A percentile compares a stretch with the other conserved stretches of the same genome.
Evolutionary conservation across 1,140 invertebrate species (phyloP).

Genomic region (Zaprionus africanus): DNA sequence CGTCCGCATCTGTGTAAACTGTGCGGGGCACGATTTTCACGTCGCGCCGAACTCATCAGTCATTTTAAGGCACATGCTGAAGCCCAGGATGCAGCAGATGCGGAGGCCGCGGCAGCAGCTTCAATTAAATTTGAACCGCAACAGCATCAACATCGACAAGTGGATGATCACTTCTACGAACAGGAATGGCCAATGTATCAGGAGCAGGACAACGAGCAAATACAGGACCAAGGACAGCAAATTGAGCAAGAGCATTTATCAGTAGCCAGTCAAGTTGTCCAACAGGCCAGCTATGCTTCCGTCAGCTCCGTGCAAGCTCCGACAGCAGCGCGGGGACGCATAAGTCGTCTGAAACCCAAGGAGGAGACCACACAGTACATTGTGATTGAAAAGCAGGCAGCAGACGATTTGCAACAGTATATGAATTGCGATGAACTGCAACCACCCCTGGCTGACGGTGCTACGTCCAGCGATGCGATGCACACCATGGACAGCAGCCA

Average conservation of each 20-base stretch:
- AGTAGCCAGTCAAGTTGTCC: constrained; percentile 23
- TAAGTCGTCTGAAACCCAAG: constrained; percentile 76
- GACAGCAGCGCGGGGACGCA: constrained; percentile 61
- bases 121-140: constrained; percentile 65
- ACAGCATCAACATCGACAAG: constrained; percentile 29
- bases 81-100: constrained; percentile 85
- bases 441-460: not conserved
- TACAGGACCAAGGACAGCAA: constrained; percentile 23
- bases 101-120: constrained; percentile 72
- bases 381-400: constrained; percentile 51
- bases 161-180: constrained; percentile 77
- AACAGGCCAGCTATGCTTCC: constrained; percentile 41
- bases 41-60: constrained; percentile 91
- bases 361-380: constrained; percentile 71
- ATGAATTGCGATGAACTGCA: constrained; percentile 38
- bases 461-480: not conserved
- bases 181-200: constrained; percentile 72
- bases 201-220: constrained; percentile 41
- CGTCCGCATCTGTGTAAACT: constrained; percentile 91
- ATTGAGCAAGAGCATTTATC: constrained; percentile 41
- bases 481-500: not conserved
- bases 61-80: constrained; percentile 91
- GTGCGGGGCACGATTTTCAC: constrained; percentile 90
- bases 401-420: constrained; percentile 35
- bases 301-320: constrained; percentile 36